phyloP scores from a whole-genome alignment of 2,113 vertebrate genomes.

The Manacus vitellinus region DNA sequence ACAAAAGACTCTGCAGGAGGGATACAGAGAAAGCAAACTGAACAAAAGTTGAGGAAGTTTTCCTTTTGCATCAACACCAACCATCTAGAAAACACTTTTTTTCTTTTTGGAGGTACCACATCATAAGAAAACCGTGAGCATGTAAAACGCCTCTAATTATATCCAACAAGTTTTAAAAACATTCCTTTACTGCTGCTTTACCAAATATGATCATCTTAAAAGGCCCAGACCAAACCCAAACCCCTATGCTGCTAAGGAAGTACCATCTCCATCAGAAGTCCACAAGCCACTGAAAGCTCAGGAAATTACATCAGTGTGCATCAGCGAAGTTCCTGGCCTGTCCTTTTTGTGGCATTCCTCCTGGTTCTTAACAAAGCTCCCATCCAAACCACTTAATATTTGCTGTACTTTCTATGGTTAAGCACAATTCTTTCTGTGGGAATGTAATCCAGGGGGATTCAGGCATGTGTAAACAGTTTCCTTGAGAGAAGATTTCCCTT shows the following conservation, averaged over 20 bases:
- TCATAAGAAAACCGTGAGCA: background rate
- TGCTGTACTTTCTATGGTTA: background rate
- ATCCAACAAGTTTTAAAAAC: background rate
- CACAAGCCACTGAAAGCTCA: background rate
- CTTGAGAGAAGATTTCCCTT: background rate
- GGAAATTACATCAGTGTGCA: background rate
- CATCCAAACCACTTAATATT: background rate
- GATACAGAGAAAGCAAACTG: background rate
- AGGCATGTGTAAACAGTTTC: background rate
- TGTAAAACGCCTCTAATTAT: background rate
- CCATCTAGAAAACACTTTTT: background rate
- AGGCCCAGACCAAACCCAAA: background rate
- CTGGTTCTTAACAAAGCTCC: background rate
- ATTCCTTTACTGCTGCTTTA: background rate
- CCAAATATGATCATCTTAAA: background rate
- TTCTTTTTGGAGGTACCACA: background rate
- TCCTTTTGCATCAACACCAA: background rate
- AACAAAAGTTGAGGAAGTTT: background rate
- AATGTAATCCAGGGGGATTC: background rate
- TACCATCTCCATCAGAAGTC: background rate
- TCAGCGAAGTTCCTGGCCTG: background rate
- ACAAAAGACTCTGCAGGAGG: background rate
- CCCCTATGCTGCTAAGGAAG: background rate
- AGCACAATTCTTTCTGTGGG: background rate
- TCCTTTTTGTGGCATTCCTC: background rate